A percentile compares a stretch with the other conserved stretches of the same genome.
These are phyloP conservation scores for Drosophila eohydei DNA, from an alignment of 2,888 invertebrate species.

Conservation along the genomic window DNA sequence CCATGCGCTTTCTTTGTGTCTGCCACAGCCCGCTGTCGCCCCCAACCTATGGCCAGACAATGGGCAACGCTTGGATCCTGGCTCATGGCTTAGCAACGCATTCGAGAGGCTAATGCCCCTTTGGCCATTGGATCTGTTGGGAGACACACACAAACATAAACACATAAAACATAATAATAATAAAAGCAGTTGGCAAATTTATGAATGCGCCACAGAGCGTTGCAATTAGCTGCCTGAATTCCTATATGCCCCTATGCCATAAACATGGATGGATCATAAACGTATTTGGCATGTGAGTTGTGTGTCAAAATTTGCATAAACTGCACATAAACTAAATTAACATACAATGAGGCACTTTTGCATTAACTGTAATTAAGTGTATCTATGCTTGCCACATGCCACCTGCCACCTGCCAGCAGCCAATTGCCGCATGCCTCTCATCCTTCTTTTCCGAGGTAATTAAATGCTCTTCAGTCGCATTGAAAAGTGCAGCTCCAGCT, in stretches of 20 bases:
- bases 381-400: slow-evolving; percentile 22
- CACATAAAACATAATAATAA: slow-evolving; percentile 35
- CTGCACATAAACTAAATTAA: slow-evolving; percentile 58
- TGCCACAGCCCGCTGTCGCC: slow-evolving; percentile 16
- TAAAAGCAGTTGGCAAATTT: slow-evolving; percentile 24
- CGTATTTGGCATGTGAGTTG: slow-evolving; percentile 18
- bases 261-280: slow-evolving; percentile 1
- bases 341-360: slow-evolving; percentile 64
- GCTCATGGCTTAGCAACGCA: slow-evolving; percentile 11
- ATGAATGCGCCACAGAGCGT: slow-evolving; percentile 30
- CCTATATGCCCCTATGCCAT: slow-evolving; percentile 14
- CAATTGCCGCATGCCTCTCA: neutral
- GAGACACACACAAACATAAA: neutral
- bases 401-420: neutral
- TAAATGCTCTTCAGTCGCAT: slow-evolving; percentile 53
- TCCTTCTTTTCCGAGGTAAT: slow-evolving; percentile 33
- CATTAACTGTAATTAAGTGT: slow-evolving; percentile 65
- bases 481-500: slow-evolving; percentile 41
- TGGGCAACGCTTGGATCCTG: slow-evolving; percentile 20
- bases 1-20: slow-evolving; percentile 50
- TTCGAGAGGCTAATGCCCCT: slow-evolving; percentile 27
- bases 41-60: slow-evolving; percentile 22
- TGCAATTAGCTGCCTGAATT: slow-evolving; percentile 51
- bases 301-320: slow-evolving; percentile 66
- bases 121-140: slow-evolving; percentile 1